Conservation (phyloP, 2,797 vertebrate genomes). For the Brotula barbata region DNA sequence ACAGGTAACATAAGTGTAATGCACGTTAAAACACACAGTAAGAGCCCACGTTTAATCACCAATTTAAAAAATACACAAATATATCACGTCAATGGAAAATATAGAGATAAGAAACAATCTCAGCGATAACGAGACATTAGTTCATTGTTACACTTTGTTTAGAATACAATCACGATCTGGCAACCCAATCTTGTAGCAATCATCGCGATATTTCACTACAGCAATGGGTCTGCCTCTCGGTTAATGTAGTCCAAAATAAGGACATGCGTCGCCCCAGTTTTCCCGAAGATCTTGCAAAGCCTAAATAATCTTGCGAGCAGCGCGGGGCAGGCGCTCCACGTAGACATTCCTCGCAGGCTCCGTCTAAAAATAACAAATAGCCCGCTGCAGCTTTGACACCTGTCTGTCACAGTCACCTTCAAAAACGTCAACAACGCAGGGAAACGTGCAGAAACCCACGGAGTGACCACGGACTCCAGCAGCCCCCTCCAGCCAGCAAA, state of each 20-base stretch:
- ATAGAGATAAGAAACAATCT: too few relatives aligned
- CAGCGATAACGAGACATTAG: not conserved
- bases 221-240: slow-evolving; percentile 21
- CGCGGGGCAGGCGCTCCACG: slow-evolving; percentile 3
- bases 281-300: slow-evolving; percentile 43
- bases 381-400: slow-evolving; percentile 14
- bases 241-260: slow-evolving; percentile 70
- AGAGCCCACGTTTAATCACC: too few relatives aligned
- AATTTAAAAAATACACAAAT: too few relatives aligned
- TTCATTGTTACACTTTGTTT: too few relatives aligned
- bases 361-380: slow-evolving; percentile 27
- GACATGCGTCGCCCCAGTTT: slow-evolving; percentile 39
- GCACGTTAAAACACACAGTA: too few relatives aligned
- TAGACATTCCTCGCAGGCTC: slow-evolving; percentile 5
- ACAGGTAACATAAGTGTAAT: too few relatives aligned
- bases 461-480: not conserved
- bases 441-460: slow-evolving; percentile 27
- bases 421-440: slow-evolving; percentile 31
- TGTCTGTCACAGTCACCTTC: slow-evolving; percentile 13
- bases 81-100: too few relatives aligned
- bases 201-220: slow-evolving; percentile 60
- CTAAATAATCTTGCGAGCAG: slow-evolving; percentile 49
- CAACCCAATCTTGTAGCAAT: slow-evolving; percentile 55
- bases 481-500: slow-evolving; percentile 26
- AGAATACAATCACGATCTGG: too few relatives aligned